Conservation (phyloP, 2,113 vertebrate genomes). For the Nothocercus julius region DNA sequence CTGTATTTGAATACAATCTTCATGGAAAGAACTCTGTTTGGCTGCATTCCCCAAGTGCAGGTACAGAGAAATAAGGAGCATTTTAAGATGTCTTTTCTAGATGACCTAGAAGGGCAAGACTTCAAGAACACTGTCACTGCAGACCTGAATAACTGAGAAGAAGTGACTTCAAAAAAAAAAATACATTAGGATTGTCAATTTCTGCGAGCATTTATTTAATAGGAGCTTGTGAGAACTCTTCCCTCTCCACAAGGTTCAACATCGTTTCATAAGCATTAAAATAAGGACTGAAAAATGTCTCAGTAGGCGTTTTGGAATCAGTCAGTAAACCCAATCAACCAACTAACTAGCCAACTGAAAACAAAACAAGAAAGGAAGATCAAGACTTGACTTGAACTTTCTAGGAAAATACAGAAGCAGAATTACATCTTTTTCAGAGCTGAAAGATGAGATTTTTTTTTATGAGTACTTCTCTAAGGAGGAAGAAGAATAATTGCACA, state of each 20-base stretch:
- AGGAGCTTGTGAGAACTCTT: background rate
- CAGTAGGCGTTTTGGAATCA: constrained; percentile 62
- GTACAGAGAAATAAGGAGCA: background rate
- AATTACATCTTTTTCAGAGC: constrained; percentile 27
- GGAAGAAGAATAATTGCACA: background rate
- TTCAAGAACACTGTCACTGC: background rate
- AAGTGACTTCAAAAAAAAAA: background rate
- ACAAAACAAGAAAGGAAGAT: constrained; percentile 60
- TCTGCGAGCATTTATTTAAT: background rate
- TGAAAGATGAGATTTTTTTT: constrained; percentile 22
- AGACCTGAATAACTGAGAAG: background rate
- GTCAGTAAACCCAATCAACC: constrained; percentile 34
- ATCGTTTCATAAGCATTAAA: constrained; percentile 24
- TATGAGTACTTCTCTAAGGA: background rate
- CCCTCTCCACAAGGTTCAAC: background rate
- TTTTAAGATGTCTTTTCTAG: background rate
- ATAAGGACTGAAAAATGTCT: constrained; percentile 18
- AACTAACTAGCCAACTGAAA: constrained; percentile 42
- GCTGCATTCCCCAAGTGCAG: background rate
- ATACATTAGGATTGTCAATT: background rate
- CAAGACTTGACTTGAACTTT: constrained; percentile 65
- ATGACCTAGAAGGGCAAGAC: background rate
- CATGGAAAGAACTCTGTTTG: background rate
- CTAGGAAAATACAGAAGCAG: constrained; percentile 34
- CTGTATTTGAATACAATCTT: background rate